phyloP scores from a whole-genome alignment of 1,140 invertebrate genomes.

The Halyomorpha halys region DNA sequence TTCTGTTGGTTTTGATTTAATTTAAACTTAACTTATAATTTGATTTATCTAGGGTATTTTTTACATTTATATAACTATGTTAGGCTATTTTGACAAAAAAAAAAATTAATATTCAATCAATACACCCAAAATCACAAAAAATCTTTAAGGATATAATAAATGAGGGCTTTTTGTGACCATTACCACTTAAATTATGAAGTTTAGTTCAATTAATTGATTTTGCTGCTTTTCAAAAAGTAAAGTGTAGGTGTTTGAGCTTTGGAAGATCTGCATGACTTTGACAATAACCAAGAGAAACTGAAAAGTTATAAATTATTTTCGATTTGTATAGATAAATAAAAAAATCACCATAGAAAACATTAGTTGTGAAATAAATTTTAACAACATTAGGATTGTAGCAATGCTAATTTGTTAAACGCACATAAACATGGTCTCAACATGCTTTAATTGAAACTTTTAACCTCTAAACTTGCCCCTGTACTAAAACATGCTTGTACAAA shows the following conservation, averaged over 20 bases:
- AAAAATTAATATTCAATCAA: no score
- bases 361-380: conserved; percentile 15
- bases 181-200: no score
- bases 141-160: no score
- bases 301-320: conserved; percentile 2
- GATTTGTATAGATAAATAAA: neutral
- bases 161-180: no score
- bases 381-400: neutral
- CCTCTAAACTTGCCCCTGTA: neutral
- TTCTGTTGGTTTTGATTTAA: no score
- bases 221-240: neutral
- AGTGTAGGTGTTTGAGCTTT: neutral
- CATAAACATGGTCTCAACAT: neutral
- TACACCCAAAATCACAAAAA: no score
- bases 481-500: conserved; percentile 13
- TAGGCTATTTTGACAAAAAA: no score
- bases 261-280: conserved; percentile 11
- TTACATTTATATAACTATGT: no score
- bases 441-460: neutral
- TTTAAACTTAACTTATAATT: no score
- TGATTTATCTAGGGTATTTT: no score
- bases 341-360: conserved; percentile 1
- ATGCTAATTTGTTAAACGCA: conserved; percentile 10
- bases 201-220: neutral
- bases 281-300: conserved; percentile 3